These are phyloP conservation scores for Vombatus ursinus DNA, from an alignment of 2,113 vertebrate species.

Conservation along the genomic window DNA sequence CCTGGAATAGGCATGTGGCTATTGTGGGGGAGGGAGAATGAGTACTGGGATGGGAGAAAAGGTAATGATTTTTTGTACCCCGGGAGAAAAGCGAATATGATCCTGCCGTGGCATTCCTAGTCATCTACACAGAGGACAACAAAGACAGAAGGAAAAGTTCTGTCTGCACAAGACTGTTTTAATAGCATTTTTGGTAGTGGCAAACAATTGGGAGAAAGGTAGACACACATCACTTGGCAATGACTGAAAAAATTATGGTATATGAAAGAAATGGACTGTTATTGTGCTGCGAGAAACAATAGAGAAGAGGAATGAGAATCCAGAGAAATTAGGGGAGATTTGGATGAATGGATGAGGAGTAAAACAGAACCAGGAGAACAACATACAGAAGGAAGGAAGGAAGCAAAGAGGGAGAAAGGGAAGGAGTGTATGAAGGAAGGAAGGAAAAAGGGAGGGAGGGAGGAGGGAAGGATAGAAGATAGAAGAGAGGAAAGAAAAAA, in stretches of 20 bases:
- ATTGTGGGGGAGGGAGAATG: background rate
- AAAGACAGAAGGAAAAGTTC: background rate
- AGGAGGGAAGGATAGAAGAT: too few species aligned
- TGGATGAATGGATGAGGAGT: background rate
- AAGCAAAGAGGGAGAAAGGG: too few species aligned
- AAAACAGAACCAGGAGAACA: background rate
- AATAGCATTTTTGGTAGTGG: background rate
- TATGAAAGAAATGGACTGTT: background rate
- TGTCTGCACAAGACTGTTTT: background rate
- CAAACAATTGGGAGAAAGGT: background rate
- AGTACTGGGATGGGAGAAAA: background rate
- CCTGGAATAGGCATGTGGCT: slow-evolving; percentile 10
- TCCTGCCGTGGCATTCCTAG: background rate
- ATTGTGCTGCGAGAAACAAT: background rate
- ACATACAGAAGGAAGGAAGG: too few species aligned
- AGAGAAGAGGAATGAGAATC: background rate
- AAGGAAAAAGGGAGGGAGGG: too few species aligned
- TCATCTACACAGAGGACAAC: background rate
- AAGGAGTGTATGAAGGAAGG: too few species aligned
- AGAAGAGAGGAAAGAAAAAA: too few species aligned
- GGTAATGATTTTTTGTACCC: background rate
- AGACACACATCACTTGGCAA: background rate
- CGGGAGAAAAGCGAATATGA: background rate
- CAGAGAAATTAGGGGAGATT: background rate
- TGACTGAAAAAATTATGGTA: background rate